Evolutionary conservation across 2,888 invertebrate species (phyloP), one percentile per base, ranked within the genome.

Genomic region (Rhodophaea formosa): DNA sequence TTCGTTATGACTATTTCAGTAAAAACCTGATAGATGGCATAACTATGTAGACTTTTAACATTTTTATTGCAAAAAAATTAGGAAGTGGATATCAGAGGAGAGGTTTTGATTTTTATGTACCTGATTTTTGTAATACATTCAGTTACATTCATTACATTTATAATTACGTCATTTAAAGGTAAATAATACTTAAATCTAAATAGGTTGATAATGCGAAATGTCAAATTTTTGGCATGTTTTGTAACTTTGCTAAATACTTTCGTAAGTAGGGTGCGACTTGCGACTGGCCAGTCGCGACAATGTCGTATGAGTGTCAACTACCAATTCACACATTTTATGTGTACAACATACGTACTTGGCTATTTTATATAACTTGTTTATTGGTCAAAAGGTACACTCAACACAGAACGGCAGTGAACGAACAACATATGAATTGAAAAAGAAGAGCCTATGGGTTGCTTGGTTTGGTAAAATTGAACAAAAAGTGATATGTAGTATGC

Each of bases 271-370:
- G 57, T 44, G 51, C 54, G 62, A 56, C 16, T 29, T 8, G 7
- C 35, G 35, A 32, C 30, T 30, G 14, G n/a, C 32, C 35, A 16
- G 32, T 32, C 32, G 30, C 54, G 32, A 45, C 44, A 43, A 29
- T 32, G 17, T 35, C 45, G 30, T 16, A 32, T 46, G 29, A 17
- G 63, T 72, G 76, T 66, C 70, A 69, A 76, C 74, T 68, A 66
- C 72, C 74, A 78, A 75, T 74, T 80, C 71, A 71, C 80, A 77
- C 67, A 67, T 78, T 74, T 79, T 76, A 72, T 69, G 66, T 61
- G 65, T 59, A 56, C 52, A 12, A 35, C 51, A 45, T 43, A 55
- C 42, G 46, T 17, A 60, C 55, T 8, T 49, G 15, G 32, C 6
- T 46, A 16, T 30, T 71, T 81, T 80, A 66, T 72, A 71, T 75